Conservation (phyloP, 2,797 vertebrate species). For the Acropternis orthonyx region DNA sequence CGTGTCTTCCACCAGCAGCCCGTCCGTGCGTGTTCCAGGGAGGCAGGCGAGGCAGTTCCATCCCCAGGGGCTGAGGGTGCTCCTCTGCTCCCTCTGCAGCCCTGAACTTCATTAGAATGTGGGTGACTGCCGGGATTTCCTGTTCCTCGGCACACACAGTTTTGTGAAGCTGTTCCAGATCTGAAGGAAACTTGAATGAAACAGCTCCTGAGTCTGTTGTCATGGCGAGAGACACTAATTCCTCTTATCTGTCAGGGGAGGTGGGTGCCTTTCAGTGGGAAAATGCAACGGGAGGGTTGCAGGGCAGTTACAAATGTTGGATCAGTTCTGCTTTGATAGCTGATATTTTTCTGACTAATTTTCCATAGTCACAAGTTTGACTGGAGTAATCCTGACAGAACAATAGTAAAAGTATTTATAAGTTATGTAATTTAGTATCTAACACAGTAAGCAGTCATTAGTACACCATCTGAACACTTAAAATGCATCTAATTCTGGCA, state of each 20-base stretch:
- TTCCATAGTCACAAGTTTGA: background rate
- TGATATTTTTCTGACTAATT: background rate
- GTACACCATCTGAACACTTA: background rate
- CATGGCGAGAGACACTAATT: background rate
- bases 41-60: background rate
- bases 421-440: background rate
- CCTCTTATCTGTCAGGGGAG: background rate
- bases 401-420: background rate
- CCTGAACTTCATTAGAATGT: background rate
- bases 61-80: background rate
- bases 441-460: background rate
- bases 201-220: background rate
- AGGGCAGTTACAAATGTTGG: background rate
- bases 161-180: background rate
- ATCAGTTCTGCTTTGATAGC: background rate
- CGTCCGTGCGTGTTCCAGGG: background rate
- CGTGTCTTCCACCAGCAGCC: background rate
- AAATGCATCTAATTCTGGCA: background rate
- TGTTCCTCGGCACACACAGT: background rate
- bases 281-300: background rate
- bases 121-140: background rate
- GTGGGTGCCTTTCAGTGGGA: background rate
- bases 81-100: background rate
- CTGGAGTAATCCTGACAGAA: background rate
- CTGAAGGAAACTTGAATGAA: background rate